Conservation (phyloP, 2,113 vertebrate species). For the Sinocyclocheilus anshuiensis region DNA sequence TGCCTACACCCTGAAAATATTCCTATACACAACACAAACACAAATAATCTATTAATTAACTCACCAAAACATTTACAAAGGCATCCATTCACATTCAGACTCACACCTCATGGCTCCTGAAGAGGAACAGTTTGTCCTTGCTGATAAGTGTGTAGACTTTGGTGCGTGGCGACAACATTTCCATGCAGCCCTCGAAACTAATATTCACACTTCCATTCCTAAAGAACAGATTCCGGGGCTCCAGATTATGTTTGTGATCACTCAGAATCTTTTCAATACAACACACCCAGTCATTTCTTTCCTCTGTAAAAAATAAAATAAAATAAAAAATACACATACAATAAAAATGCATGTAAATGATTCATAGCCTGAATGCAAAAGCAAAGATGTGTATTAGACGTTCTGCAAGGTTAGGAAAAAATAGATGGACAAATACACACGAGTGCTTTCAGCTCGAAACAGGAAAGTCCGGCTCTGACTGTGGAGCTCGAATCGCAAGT, state of each 20-base stretch:
- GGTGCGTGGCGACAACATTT: slow-evolving; percentile 77
- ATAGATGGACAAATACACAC: slow-evolving; percentile 61
- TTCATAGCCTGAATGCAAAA: not conserved
- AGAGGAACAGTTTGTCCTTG: slow-evolving; percentile 78
- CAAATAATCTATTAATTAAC: not conserved
- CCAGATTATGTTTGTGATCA: not conserved
- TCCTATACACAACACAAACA: slow-evolving; percentile 67
- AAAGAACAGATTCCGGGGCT: slow-evolving; percentile 16
- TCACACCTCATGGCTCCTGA: slow-evolving; percentile 75
- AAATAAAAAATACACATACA: not conserved
- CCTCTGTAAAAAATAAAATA: slow-evolving; percentile 57
- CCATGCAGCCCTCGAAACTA: slow-evolving; percentile 72
- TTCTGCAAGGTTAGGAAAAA: not conserved
- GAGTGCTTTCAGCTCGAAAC: slow-evolving; percentile 79
- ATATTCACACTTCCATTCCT: not conserved
- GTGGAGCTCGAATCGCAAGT: slow-evolving; percentile 82
- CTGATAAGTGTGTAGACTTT: slow-evolving; percentile 75
- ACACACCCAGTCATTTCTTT: slow-evolving; percentile 52
- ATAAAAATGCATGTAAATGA: not conserved
- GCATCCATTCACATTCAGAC: slow-evolving; percentile 3
- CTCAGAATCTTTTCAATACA: slow-evolving; percentile 33
- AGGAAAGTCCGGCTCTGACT: slow-evolving; percentile 79
- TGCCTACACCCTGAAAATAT: slow-evolving; percentile 74
- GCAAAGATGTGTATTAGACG: not conserved
- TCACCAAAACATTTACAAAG: not conserved